Evolutionary conservation across 2,888 invertebrate genomes (phyloP), one percentile per base, ranked within the genome.

Genomic region (Drosophila neonasuta): DNA sequence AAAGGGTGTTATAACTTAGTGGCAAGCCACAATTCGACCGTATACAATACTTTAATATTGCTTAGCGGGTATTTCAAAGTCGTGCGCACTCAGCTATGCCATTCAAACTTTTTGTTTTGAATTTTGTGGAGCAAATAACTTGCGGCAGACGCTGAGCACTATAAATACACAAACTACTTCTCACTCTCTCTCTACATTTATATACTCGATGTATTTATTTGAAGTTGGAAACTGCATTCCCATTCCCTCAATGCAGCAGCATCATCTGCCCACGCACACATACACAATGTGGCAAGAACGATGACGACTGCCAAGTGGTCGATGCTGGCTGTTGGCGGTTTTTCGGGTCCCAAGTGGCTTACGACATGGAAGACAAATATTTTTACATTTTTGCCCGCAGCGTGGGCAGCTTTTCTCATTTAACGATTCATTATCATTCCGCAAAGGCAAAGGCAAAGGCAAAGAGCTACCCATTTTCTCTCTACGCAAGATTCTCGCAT

Each of bases 331-430:
- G 51, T 39, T 39, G 11, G 39, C 13, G 9, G 6, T n/a, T 4
- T 17, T 13, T 17, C n/a, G 24, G 36, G 36, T n/a, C 51, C 24
- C 52, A 71, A 55, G 63, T 61, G 46, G 50, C 75, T 73, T 65
- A 60, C 71, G 74, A 58, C 60, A 69, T 61, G 65, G 48, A 67
- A 71, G 52, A 58, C 48, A 72, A 59, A 76, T 49, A 71, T 52
- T 62, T 71, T 68, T 57, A 60, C 46, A 44, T 51, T 46, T 59
- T 54, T 32, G 58, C n/a, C 49, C 42, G 51, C 11, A n/a, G 63
- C 61, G 85, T 85, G 79, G 79, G 79, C 66, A 32, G 73, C 10
- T 82, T 71, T 79, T 69, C 70, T 71, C 50, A 72, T 71, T 71
- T 67, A 32, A 72, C 59, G 70, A 15, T 46, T 39, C 58, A 70